Evolutionary conservation across 2,888 invertebrate species (phyloP).

Genomic region (Dimorphilus gyrociliatus): DNA sequence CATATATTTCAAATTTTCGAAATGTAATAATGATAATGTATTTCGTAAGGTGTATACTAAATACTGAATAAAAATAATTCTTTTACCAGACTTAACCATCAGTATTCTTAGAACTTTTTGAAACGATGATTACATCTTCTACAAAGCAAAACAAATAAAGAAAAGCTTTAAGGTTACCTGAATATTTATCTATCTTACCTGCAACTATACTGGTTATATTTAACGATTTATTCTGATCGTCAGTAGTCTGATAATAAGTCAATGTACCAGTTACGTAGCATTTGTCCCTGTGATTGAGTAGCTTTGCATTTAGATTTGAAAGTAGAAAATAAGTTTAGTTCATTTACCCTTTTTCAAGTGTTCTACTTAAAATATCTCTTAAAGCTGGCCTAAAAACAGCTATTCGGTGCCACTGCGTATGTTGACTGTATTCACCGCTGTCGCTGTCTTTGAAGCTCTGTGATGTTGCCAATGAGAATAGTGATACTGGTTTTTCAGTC

Average conservation of each 20-base stretch:
- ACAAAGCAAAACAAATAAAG: too few species aligned
- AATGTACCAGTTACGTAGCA: conserved; percentile 15
- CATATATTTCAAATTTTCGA: too few species aligned
- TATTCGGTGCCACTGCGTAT: conserved; percentile 79
- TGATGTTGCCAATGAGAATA: conserved; percentile 78
- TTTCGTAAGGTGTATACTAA: too few species aligned
- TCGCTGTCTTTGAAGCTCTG: conserved; percentile 51
- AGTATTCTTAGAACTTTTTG: too few species aligned
- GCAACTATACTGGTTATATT: conserved; percentile 7
- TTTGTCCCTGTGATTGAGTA: conserved; percentile 13
- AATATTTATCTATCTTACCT: too few species aligned
- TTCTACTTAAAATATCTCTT: conserved; percentile 59
- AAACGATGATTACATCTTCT: too few species aligned
- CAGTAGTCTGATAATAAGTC: conserved; percentile 9
- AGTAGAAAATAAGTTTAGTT: not conserved
- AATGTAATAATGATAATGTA: too few species aligned
- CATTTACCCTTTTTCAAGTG: conserved; percentile 55
- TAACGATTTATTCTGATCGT: conserved; percentile 4
- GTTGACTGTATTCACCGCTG: conserved; percentile 42
- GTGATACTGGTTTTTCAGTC: conserved; percentile 63
- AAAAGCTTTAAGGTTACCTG: too few species aligned
- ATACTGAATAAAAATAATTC: too few species aligned
- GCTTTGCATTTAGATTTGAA: too few species aligned
- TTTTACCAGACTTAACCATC: too few species aligned
- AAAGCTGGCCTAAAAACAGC: conserved; percentile 69